These are phyloP conservation scores for Clarias macrocephalus DNA, from an alignment of 2,113 vertebrate genomes.

Conservation along the genomic window DNA sequence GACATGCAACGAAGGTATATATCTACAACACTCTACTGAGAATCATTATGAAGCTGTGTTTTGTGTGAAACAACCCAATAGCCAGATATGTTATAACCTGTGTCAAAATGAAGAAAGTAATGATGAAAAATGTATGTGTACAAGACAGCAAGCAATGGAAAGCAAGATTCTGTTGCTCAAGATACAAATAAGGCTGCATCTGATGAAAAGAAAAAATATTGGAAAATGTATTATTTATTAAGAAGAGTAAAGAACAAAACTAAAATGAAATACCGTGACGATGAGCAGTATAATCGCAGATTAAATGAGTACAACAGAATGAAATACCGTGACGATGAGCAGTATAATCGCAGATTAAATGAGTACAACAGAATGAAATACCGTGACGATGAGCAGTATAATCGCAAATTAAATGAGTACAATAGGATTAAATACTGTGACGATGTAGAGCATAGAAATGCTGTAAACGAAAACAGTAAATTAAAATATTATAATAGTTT, in stretches of 20 bases:
- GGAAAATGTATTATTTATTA: too few relatives aligned
- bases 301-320: not conserved
- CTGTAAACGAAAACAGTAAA: too few relatives aligned
- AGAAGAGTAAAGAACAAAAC: not conserved
- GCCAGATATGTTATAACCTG: not conserved
- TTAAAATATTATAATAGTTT: too few relatives aligned
- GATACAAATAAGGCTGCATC: too few relatives aligned
- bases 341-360: not conserved
- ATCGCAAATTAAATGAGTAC: not conserved
- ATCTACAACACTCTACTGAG: not conserved
- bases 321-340: not conserved
- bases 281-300: not conserved
- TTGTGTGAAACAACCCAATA: not conserved
- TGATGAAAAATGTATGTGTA: not conserved
- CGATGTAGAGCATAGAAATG: not conserved
- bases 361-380: not conserved
- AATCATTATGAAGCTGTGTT: slow-evolving; percentile 19
- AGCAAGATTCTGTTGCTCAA: too few relatives aligned
- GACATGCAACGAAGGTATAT: not conserved
- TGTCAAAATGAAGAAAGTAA: not conserved
- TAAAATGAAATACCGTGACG: not conserved
- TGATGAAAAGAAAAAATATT: too few relatives aligned
- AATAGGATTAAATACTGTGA: accelerated
- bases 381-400: not conserved
- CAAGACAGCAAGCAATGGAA: too few relatives aligned